A percentile compares a stretch with the other conserved stretches of the same genome.
Conservation (phyloP, 2,113 vertebrate species). For the Pterocles gutturalis region DNA sequence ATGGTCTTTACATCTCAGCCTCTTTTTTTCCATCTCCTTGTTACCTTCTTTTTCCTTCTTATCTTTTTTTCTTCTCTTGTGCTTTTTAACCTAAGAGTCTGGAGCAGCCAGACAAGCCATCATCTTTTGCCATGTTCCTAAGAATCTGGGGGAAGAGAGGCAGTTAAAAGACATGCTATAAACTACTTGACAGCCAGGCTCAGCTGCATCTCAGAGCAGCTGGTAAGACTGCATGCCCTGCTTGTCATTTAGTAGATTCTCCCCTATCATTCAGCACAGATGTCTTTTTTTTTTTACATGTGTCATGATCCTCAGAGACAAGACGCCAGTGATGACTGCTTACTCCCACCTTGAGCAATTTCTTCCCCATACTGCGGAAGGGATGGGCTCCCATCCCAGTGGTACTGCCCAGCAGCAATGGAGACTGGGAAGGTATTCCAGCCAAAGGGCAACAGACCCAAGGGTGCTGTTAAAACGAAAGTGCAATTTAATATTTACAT, state of each 20-base stretch:
- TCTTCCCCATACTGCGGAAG: neutral
- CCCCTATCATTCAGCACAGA: accelerated
- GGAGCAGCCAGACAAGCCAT: neutral
- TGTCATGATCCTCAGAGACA: neutral
- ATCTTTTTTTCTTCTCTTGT: neutral
- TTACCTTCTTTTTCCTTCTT: neutral
- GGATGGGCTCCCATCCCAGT: neutral
- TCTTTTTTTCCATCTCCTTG: neutral
- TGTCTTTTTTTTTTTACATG: neutral
- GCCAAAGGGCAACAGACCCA: constrained; percentile 21
- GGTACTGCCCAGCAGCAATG: neutral
- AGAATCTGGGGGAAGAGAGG: neutral
- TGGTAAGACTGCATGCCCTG: neutral
- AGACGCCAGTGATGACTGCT: accelerated
- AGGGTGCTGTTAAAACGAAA: constrained; percentile 8
- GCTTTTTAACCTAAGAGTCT: neutral
- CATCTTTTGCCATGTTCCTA: neutral
- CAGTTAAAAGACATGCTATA: neutral
- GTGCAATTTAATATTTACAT: constrained; percentile 65
- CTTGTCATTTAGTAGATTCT: neutral
- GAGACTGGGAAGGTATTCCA: neutral
- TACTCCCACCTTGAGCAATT: neutral
- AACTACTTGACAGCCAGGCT: neutral
- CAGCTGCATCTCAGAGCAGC: neutral
- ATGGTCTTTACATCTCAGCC: neutral